These are phyloP conservation scores for Matsumyia berberina DNA, from an alignment of 2,888 invertebrate genomes.

Conservation along the genomic window DNA sequence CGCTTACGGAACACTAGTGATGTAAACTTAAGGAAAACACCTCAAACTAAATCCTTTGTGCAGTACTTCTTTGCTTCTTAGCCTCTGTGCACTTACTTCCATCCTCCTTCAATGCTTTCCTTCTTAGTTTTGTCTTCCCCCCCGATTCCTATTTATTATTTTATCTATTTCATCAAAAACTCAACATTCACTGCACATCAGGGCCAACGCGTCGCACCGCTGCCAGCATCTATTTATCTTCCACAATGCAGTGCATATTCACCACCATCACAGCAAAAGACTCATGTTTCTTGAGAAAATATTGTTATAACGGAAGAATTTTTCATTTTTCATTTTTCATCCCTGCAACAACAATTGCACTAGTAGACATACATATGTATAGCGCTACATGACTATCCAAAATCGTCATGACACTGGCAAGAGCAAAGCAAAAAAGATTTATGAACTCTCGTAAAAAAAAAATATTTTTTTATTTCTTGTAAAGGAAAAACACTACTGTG, in stretches of 20 bases:
- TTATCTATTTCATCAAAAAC: constrained; percentile 33
- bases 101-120: too few species aligned
- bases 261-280: constrained; percentile 17
- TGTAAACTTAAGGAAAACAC: too few species aligned
- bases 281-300: constrained; percentile 59
- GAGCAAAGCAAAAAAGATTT: constrained; percentile 45
- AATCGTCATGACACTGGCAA: constrained; percentile 21
- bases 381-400: not conserved
- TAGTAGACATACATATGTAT: constrained; percentile 15
- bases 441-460: constrained; percentile 63
- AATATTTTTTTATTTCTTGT: constrained; percentile 31
- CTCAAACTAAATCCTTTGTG: too few species aligned
- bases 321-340: constrained; percentile 63
- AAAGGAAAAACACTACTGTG: constrained; percentile 25
- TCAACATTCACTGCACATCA: constrained; percentile 37
- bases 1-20: too few species aligned
- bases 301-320: constrained; percentile 33
- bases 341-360: constrained; percentile 33
- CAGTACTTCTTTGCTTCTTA: too few species aligned
- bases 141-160: constrained; percentile 13
- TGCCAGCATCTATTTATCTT: constrained; percentile 32
- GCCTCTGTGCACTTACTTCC: too few species aligned
- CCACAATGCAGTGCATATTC: constrained; percentile 6
- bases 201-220: not conserved
- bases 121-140: too few species aligned